These are phyloP conservation scores for Babyrousa celebensis DNA, from an alignment of 2,797 vertebrate genomes.

Conservation along the genomic window DNA sequence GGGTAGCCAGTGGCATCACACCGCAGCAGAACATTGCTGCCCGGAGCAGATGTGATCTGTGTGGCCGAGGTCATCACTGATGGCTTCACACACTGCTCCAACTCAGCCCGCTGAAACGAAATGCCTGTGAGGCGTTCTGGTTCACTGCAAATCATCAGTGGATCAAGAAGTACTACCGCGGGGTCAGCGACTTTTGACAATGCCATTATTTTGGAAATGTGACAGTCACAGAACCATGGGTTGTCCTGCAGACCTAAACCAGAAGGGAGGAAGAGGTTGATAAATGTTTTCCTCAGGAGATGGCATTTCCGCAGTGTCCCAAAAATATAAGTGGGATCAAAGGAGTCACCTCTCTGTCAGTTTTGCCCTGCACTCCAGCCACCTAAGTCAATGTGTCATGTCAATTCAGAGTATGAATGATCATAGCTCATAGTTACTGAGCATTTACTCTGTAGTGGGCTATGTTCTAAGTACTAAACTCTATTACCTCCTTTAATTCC, in stretches of 20 bases:
- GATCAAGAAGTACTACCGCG: conserved; percentile 94
- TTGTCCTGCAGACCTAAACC: conserved; percentile 97
- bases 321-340: not conserved
- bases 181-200: conserved; percentile 94
- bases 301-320: not conserved
- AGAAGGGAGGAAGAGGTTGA: not conserved
- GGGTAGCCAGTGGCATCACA: conserved; percentile 96
- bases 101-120: conserved; percentile 95
- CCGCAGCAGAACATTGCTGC: conserved; percentile 97
- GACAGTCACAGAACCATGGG: conserved; percentile 98
- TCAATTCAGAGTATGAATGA: not conserved
- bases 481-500: not conserved
- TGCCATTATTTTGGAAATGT: conserved; percentile 97
- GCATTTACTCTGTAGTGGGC: not conserved
- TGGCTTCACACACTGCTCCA: conserved; percentile 97
- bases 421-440: not conserved
- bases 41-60: conserved; percentile 95
- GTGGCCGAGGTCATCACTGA: conserved; percentile 97
- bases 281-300: not conserved
- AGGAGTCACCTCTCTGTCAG: not conserved
- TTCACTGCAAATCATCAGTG: conserved; percentile 94
- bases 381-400: not conserved
- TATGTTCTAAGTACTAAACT: not conserved
- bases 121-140: conserved; percentile 96
- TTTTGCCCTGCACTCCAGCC: not conserved